Evolutionary conservation across 2,888 invertebrate species (phyloP).

Genomic region (Cantharis lateralis): DNA sequence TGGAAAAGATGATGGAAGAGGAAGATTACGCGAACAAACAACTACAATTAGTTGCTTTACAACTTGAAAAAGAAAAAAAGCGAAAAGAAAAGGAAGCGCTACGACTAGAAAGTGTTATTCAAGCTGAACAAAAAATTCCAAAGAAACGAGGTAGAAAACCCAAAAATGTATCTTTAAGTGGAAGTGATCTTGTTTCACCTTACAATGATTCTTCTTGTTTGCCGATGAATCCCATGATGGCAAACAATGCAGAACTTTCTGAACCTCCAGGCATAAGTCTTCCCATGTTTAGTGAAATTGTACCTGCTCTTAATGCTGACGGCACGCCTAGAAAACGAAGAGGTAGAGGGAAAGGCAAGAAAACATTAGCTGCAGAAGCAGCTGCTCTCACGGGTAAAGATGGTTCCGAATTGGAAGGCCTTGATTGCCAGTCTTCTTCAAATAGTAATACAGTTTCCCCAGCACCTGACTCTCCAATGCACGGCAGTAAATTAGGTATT

Average conservation of each 20-base stretch:
- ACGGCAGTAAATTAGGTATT: constrained; percentile 48
- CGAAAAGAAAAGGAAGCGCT: constrained; percentile 59
- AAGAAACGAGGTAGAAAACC: constrained; percentile 48
- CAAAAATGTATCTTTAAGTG: constrained; percentile 29
- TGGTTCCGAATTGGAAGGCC: constrained; percentile 27
- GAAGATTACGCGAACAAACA: constrained; percentile 65
- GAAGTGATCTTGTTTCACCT: constrained; percentile 1
- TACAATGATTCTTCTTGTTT: constrained; percentile 8
- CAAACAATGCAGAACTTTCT: constrained; percentile 47
- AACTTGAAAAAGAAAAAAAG: constrained; percentile 62
- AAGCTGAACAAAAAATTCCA: constrained; percentile 55
- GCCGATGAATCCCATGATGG: constrained; percentile 22
- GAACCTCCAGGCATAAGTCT: constrained; percentile 50
- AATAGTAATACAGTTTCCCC: constrained; percentile 48
- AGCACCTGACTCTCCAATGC: constrained; percentile 40
- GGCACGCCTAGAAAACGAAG: constrained; percentile 52
- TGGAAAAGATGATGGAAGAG: constrained; percentile 63
- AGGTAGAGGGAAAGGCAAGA: constrained; percentile 56
- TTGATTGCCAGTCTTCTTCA: constrained; percentile 35
- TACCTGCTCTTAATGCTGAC: constrained; percentile 36
- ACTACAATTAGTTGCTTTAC: constrained; percentile 56
- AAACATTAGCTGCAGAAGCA: constrained; percentile 57
- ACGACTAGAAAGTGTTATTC: constrained; percentile 47
- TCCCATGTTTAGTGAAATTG: constrained; percentile 47
- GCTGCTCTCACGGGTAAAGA: constrained; percentile 55